Evolutionary conservation across 2,888 invertebrate genomes (phyloP).

Genomic region (Calameuta pallipes): DNA sequence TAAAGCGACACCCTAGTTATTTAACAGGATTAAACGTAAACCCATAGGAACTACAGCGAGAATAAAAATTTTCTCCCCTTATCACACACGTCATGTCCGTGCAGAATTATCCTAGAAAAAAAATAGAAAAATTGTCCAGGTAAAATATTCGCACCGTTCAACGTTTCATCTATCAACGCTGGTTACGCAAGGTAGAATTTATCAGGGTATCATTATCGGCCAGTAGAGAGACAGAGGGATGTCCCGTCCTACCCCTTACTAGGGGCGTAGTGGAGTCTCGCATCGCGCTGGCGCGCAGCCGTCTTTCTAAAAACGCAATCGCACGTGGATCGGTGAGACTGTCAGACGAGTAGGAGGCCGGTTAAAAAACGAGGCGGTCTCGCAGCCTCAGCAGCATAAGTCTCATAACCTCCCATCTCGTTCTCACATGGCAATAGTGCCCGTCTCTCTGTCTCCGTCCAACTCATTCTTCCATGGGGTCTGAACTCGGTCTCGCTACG

Average conservation of each 20-base stretch:
- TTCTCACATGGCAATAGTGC: background rate
- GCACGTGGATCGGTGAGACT: conserved; percentile 6
- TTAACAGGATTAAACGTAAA: background rate
- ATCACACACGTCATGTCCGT: background rate
- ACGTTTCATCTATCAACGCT: background rate
- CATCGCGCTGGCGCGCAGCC: conserved; percentile 1
- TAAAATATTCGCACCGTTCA: background rate
- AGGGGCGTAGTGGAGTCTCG: background rate
- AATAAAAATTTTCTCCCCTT: background rate
- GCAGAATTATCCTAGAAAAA: background rate
- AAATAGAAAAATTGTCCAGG: background rate
- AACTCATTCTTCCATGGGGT: conserved; percentile 7
- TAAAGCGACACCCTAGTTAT: background rate
- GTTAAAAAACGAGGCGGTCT: conserved; percentile 6
- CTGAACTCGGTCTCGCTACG: conserved; percentile 34
- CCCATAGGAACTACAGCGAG: background rate
- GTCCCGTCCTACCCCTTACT: background rate
- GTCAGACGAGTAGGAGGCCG: conserved; percentile 2
- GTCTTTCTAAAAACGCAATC: conserved; percentile 7
- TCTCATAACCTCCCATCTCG: background rate
- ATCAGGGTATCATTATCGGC: background rate
- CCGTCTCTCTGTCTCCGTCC: conserved; percentile 15
- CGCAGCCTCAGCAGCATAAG: background rate
- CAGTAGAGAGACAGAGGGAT: background rate
- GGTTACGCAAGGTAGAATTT: background rate